Evolutionary conservation across 2,113 vertebrate species (phyloP), one percentile per base, ranked within the genome.

Genomic region (Esox niger): DNA sequence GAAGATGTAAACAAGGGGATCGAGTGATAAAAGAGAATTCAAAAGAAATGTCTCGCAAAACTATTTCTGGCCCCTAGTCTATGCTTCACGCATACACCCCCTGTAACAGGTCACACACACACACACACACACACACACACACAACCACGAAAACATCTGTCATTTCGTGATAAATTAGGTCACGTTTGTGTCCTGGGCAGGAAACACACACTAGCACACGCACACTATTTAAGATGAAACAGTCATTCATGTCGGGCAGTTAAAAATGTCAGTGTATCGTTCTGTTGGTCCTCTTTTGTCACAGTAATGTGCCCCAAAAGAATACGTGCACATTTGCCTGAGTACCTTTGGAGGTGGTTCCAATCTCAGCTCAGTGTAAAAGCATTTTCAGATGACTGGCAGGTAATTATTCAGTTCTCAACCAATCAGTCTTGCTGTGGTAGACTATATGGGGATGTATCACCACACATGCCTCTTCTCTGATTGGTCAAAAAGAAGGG

Each of bases 81-180:
- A n/a, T n/a, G n/a, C 54, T 54, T 9, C 32, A n/a, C 0, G 3
- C 15, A 60, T 11, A 21, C 27, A 30, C 58, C 57, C 65, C n/a
- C n/a, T n/a, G n/a, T n/a, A n/a, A n/a, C 76, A 75, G 66, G 60
- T 69, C 75, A n/a, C n/a, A n/a, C n/a, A n/a, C n/a, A n/a, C n/a
- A n/a, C n/a, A n/a, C n/a, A n/a, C n/a, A n/a, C n/a, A n/a, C n/a
- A n/a, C 21, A 3, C 25, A 56, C 54, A 56, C 9, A 6, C 25
- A 17, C 27, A 29, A 29, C 32, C 10, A 32, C 35, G 10, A 58
- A 77, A 77, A 76, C 66, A 52, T 69, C 25, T 59, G 60, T 68
- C 30, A 65, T 67, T 49, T 66, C 49, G 52, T 61, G 62, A 67
- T 27, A 20, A 80, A 62, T 55, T 26, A 79, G 38, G 55, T 65